These are phyloP conservation scores for Margarornis squamiger DNA, from an alignment of 2,797 vertebrate species.

Conservation along the genomic window DNA sequence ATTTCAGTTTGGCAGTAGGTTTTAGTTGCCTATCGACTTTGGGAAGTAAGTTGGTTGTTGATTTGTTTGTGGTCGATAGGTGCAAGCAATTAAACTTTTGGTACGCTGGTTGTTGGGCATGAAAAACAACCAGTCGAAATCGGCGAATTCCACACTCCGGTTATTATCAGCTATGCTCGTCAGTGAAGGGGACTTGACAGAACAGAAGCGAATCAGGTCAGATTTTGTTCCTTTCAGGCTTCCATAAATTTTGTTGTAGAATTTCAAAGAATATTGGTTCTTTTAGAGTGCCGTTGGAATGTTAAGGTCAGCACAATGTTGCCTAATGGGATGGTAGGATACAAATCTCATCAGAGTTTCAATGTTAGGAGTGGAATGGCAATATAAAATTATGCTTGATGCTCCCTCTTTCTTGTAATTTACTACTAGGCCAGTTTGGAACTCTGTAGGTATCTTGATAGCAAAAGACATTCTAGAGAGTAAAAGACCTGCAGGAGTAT, in stretches of 20 bases:
- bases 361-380: neutral
- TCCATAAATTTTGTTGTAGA: neutral
- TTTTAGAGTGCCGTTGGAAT: neutral
- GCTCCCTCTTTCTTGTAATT: neutral
- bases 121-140: conserved; percentile 99
- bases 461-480: neutral
- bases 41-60: neutral
- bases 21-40: neutral
- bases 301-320: neutral
- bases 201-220: conserved; percentile 98
- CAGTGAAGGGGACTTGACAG: conserved; percentile 97
- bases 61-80: conserved; percentile 77
- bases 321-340: neutral
- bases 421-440: neutral
- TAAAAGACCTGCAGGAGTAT: neutral
- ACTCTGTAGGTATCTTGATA: neutral
- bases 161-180: conserved; percentile 97
- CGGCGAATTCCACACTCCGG: conserved; percentile 95
- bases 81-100: conserved; percentile 97
- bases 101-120: conserved; percentile 98
- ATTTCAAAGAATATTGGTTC: neutral
- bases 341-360: neutral
- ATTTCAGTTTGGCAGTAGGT: neutral
- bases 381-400: neutral
- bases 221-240: neutral